Evolutionary conservation across 1,140 invertebrate species (phyloP).

Genomic region (Ips nitidus): DNA sequence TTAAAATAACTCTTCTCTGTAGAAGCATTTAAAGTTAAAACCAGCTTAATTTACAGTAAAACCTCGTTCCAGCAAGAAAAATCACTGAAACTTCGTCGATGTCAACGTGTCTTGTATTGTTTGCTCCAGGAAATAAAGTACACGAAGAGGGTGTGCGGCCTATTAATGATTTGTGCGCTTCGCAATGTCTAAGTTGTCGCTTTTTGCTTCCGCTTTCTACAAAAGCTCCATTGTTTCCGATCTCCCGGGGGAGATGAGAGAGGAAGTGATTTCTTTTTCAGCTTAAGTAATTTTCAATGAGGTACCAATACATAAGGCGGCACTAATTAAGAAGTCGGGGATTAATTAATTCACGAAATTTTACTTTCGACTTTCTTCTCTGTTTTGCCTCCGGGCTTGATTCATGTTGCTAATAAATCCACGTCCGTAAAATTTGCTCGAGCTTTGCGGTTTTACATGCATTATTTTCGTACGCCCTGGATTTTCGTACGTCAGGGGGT

Average conservation of each 20-base stretch:
- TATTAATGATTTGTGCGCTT: constrained; percentile 30
- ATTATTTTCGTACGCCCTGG: background rate
- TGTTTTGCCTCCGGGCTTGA: background rate
- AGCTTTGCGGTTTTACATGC: background rate
- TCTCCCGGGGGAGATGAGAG: background rate
- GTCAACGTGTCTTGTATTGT: constrained; percentile 3
- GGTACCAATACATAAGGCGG: constrained; percentile 23
- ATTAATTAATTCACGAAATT: constrained; percentile 9
- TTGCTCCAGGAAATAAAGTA: constrained; percentile 25
- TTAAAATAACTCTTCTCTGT: too few species aligned
- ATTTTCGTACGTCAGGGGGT: background rate
- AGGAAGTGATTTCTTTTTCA: constrained; percentile 18
- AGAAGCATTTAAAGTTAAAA: too few species aligned
- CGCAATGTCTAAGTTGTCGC: constrained; percentile 1
- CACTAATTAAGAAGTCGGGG: constrained; percentile 29
- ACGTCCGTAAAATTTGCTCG: background rate
- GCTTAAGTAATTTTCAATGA: constrained; percentile 25
- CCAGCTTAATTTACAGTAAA: too few species aligned
- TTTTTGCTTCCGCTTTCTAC: constrained; percentile 28
- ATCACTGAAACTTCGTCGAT: too few species aligned
- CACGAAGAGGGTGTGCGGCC: constrained; percentile 22
- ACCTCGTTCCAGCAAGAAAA: too few species aligned
- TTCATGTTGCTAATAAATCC: constrained; percentile 3
- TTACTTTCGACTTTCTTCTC: constrained; percentile 2
- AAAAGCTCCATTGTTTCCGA: constrained; percentile 22